phyloP scores from a whole-genome alignment of 2,888 invertebrate genomes.

The Apamea epomidion region DNA sequence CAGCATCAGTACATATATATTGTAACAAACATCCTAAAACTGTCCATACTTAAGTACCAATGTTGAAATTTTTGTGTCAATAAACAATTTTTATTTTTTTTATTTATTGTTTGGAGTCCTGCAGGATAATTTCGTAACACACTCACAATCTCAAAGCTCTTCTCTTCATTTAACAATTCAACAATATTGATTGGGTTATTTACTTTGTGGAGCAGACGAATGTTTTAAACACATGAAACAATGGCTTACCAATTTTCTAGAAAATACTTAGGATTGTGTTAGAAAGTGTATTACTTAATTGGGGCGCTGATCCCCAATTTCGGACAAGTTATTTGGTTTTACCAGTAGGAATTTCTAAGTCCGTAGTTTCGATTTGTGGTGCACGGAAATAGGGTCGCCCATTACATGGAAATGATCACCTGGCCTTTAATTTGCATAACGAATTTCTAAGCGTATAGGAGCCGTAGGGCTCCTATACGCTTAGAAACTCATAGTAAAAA shows the following conservation, averaged over 20 bases:
- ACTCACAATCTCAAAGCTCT: background rate
- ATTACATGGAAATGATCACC: constrained; percentile 2
- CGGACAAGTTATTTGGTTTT: background rate
- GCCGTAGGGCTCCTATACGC: too few relatives aligned
- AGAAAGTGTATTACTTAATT: background rate
- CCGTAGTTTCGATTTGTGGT: background rate
- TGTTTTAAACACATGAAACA: background rate
- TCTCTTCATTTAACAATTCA: background rate
- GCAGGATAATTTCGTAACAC: background rate
- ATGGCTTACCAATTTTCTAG: background rate
- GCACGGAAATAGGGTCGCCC: background rate
- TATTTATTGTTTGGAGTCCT: background rate
- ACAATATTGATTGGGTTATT: background rate
- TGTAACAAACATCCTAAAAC: too few relatives aligned
- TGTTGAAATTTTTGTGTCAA: too few relatives aligned
- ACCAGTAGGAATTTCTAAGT: background rate
- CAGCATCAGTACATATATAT: too few relatives aligned
- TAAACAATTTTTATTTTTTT: too few relatives aligned
- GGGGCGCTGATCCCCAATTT: background rate
- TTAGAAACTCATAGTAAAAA: constrained; percentile 17
- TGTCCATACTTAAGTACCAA: too few relatives aligned
- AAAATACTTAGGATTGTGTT: background rate
- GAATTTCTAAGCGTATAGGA: too few relatives aligned
- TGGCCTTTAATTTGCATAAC: constrained; percentile 5
- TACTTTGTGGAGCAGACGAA: background rate